A percentile compares a stretch with the other conserved stretches of the same genome.
Conservation (phyloP, 1,140 invertebrate species). For the Pseudomyrmex flavicornis region DNA sequence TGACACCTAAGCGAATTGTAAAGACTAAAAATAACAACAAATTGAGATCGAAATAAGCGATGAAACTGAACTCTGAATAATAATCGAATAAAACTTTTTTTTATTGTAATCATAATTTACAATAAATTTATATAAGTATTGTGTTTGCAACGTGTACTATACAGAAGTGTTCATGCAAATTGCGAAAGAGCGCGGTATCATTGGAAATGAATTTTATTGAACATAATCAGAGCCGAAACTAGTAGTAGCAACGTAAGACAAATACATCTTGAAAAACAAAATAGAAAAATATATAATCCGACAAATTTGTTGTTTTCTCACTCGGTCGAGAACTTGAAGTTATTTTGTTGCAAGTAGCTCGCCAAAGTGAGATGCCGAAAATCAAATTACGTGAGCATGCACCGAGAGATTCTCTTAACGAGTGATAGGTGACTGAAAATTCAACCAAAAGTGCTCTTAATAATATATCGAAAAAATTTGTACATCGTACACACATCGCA, state of each 20-base stretch:
- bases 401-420: conserved; percentile 20
- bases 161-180: not conserved
- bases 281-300: not conserved
- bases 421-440: conserved; percentile 25
- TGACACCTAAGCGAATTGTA: no score
- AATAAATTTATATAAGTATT: conserved; percentile 16
- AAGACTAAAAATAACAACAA: no score
- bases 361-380: conserved; percentile 14
- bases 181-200: not conserved
- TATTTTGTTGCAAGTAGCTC: conserved; percentile 74
- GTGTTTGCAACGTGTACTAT: not conserved
- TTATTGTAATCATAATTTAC: not conserved
- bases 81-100: not conserved
- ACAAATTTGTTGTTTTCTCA: not conserved
- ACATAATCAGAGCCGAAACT: no score
- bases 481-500: conserved; percentile 37
- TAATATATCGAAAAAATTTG: conserved; percentile 7
- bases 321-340: conserved; percentile 69
- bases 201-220: conserved; percentile 4
- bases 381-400: conserved; percentile 22
- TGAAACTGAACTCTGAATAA: not conserved
- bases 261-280: not conserved
- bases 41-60: not conserved
- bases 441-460: conserved; percentile 46
- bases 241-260: no score